Base-by-base conservation (phyloP, 2,888 invertebrate genomes). In the Sesia apiformis region DNA sequence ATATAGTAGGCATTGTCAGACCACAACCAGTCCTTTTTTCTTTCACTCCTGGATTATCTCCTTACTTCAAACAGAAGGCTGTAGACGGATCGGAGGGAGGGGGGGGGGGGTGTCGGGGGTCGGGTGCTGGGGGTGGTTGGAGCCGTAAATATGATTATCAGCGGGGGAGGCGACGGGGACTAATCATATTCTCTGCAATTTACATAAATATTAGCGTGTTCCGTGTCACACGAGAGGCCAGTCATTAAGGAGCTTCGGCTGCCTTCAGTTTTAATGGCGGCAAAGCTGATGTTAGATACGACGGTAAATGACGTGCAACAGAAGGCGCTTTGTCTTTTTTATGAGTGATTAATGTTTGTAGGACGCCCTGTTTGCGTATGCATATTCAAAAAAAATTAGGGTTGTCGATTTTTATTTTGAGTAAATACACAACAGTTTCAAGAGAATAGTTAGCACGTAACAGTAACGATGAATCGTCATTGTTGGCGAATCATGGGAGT, bases 101-200 rank as follows among this genome's bases (percentile, higher is more conserved):
- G n/a, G 46, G n/a, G 4, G 8, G 46, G 8, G 23, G 8, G 46
- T 3, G 46, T 46, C n/a, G 23, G 23, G 23, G 23, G 23, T 23
- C 23, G 23, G 23, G 23, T 5, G 7, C n/a, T 5, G 52, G 52
- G 56, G 65, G 63, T 67, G 74, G 70, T 65, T 64, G 74, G 72
- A 70, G 82, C 77, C 80, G 87, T 89, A 89, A 88, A 88, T 89
- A 88, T 88, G 87, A 88, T 89, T 88, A 89, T 87, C 89, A 86
- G 78, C 67, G 70, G 78, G 86, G 88, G 85, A 87, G 87, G 88
- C 84, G 84, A 76, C 83, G 82, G 76, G 77, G 83, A 83, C 84
- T 88, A 88, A 89, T 88, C 88, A 89, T 89, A 89, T 89, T 88
- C 88, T 88, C 76, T 76, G 81, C 85, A 87, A 88, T 89, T 89